Conservation (phyloP, 2,797 vertebrate genomes). For the Rhincodon typus region DNA sequence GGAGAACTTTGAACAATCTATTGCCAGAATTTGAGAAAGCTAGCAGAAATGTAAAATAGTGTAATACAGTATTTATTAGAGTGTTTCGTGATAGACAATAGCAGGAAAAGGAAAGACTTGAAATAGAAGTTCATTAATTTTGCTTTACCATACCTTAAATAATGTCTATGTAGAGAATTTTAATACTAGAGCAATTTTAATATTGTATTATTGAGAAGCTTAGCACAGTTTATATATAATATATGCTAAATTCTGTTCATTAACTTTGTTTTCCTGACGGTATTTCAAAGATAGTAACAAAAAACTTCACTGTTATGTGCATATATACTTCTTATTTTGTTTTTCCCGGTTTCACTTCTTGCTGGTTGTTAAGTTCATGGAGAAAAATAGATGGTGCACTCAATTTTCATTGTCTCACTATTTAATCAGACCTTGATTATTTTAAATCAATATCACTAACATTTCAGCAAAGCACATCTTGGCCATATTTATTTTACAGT, state of each 20-base stretch:
- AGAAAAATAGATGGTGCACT: neutral
- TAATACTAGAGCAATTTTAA: neutral
- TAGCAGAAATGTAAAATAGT: neutral
- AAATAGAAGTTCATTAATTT: neutral
- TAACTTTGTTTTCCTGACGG: neutral
- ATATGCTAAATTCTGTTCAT: neutral
- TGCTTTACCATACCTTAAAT: conserved; percentile 14
- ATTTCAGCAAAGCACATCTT: neutral
- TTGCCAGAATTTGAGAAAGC: neutral
- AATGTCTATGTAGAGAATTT: neutral
- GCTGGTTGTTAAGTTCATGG: neutral
- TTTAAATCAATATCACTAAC: neutral
- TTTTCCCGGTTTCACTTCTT: neutral
- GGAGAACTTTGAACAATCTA: neutral
- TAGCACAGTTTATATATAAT: neutral
- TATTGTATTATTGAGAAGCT: conserved; percentile 1
- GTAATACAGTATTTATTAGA: neutral
- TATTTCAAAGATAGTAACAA: neutral
- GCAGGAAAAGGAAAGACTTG: neutral
- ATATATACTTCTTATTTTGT: neutral
- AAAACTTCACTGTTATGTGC: neutral
- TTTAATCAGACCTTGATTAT: neutral
- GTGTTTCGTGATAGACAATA: neutral
- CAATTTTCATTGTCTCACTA: neutral
- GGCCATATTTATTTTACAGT: neutral